Evolutionary conservation across 2,888 invertebrate genomes (phyloP), one percentile per base, ranked within the genome.

Genomic region (Yponomeuta malinellus): DNA sequence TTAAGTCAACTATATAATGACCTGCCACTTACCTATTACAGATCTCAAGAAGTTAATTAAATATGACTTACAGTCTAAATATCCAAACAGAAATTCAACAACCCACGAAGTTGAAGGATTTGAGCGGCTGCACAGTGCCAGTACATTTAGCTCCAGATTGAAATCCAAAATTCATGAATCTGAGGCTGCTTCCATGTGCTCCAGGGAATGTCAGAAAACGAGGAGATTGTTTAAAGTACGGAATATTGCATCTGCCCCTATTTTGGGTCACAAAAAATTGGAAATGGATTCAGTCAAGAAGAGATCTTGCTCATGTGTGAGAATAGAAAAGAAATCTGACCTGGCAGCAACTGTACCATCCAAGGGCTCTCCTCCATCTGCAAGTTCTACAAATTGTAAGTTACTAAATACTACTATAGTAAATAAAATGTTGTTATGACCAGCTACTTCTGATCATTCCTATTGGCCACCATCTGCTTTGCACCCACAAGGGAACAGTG

Each of bases 41-140:
- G 95, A 95, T 87, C 86, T 96, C 70, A 95, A 95, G 80, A 93
- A 93, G 75, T 82, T 94, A 9, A 94, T 95, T 48, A 95, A 94
- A 79, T 93, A 95, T 80, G 94, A 95, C 73, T 80, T 90, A 12
- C 86, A 93, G 76, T 85, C 84, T 59, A 84, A 84, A 73, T 82
- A 84, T 29, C 33, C 65, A 23, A 65, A 23, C 5, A 33, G 3
- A 1, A 4, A 33, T 29, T 31, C 65, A 15, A 85, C 84, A 64
- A 84, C 83, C 73, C 82, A 85, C 73, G 83, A 85, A 74, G 83
- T 73, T 2, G 52, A 77, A 71, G 90, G 91, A 2, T 84, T 85
- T 10, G 92, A 92, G 74, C 83, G 93, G 74, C 77, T 93, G 29
- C 89, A 92, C 72, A 90, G 89, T 76, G 90, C 90, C 6, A 90